Conservation (phyloP, 2,888 invertebrate genomes). For the Callinectes sapidus region DNA sequence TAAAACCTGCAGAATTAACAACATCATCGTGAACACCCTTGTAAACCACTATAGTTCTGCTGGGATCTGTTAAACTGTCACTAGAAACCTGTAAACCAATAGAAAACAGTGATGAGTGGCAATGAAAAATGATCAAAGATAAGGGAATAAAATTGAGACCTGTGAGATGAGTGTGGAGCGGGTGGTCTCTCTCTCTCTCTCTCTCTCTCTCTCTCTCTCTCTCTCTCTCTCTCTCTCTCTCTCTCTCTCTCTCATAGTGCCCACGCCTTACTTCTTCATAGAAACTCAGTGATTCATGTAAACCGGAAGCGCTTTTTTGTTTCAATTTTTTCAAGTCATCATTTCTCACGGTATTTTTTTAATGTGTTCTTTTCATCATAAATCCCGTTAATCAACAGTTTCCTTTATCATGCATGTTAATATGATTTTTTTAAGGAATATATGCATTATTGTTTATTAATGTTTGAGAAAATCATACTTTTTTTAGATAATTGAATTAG, state of each 20-base stretch:
- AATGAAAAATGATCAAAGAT: background rate
- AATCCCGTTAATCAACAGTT: background rate
- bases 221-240: background rate
- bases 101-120: too few relatives aligned
- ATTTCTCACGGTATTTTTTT: background rate
- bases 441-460: too few relatives aligned
- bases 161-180: background rate
- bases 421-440: too few relatives aligned
- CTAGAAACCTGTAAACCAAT: too few relatives aligned
- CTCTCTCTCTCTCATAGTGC: background rate
- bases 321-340: background rate
- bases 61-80: too few relatives aligned
- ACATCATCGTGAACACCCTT: too few relatives aligned
- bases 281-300: background rate
- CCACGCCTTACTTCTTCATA: background rate
- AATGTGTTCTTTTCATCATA: background rate
- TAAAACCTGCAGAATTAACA: too few relatives aligned
- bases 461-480: too few relatives aligned
- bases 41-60: too few relatives aligned
- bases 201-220: background rate
- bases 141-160: background rate
- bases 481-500: too few relatives aligned
- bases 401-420: too few relatives aligned
- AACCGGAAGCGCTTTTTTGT: background rate
- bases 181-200: background rate